These are phyloP conservation scores for Caracal caracal DNA, from an alignment of 2,113 vertebrate genomes.

Conservation along the genomic window DNA sequence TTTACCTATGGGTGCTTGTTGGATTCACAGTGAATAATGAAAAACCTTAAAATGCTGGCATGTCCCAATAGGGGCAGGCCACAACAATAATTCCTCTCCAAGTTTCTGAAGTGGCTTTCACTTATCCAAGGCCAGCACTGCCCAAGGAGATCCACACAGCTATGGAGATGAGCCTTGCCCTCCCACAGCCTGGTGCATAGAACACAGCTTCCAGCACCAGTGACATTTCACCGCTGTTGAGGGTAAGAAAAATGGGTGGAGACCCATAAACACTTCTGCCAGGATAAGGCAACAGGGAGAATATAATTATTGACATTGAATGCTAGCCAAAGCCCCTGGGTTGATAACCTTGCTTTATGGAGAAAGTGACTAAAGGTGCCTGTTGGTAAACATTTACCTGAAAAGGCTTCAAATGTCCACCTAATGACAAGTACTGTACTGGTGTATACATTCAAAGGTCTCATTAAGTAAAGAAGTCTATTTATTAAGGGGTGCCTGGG, in stretches of 20 bases:
- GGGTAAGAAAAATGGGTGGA: not conserved
- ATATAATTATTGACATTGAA: conserved; percentile 16
- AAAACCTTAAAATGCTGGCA: not conserved
- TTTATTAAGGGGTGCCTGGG: not conserved
- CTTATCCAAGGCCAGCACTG: not conserved
- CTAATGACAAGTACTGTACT: not conserved
- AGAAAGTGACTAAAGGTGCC: not conserved
- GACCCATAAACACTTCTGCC: not conserved
- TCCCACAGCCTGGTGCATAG: accelerated
- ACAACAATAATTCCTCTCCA: not conserved
- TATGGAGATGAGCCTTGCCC: not conserved
- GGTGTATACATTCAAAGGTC: not conserved
- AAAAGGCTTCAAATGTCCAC: not conserved
- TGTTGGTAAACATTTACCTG: not conserved
- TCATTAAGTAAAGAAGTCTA: not conserved
- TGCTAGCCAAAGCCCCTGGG: not conserved
- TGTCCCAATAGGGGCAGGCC: not conserved
- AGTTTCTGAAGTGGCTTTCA: not conserved
- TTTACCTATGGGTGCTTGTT: conserved; percentile 2
- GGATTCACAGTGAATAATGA: not conserved
- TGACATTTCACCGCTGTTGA: accelerated
- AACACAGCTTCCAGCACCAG: not conserved
- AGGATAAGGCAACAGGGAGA: not conserved
- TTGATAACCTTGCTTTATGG: not conserved
- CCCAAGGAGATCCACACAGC: not conserved